A percentile compares a stretch with the other conserved stretches of the same genome.
phyloP scores from a whole-genome alignment of 2,797 vertebrate species.

The Hylomyscus alleni region DNA sequence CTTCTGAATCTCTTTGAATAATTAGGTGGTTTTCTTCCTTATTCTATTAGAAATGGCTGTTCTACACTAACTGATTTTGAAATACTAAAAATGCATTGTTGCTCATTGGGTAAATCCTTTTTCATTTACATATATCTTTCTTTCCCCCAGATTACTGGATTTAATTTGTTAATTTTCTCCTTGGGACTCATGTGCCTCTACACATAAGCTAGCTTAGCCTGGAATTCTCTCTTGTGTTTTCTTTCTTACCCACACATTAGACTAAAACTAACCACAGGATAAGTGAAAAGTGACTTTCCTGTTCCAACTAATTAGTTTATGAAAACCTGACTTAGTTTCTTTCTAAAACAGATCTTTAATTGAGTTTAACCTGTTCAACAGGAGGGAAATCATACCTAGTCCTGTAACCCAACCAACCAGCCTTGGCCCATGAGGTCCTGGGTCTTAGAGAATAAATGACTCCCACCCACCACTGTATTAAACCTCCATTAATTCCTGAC shows the following conservation, averaged over 20 bases:
- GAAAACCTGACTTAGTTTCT: neutral
- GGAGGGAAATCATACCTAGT: neutral
- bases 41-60: neutral
- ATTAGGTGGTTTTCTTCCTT: neutral
- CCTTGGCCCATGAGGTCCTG: neutral
- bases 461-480: neutral
- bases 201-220: neutral
- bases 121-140: neutral
- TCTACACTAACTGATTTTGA: constrained; percentile 1
- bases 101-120: neutral
- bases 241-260: neutral
- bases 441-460: neutral
- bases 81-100: neutral
- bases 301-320: neutral
- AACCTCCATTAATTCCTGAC: neutral
- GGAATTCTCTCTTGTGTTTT: neutral
- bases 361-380: neutral
- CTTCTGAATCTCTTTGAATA: neutral
- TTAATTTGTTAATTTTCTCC: constrained; percentile 34
- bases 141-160: neutral
- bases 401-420: neutral
- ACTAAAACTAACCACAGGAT: neutral
- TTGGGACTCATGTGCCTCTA: neutral
- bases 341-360: neutral
- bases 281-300: neutral